phyloP scores from a whole-genome alignment of 92 coral and sea anemone genomes.

The Isaurus tuberculatus region DNA sequence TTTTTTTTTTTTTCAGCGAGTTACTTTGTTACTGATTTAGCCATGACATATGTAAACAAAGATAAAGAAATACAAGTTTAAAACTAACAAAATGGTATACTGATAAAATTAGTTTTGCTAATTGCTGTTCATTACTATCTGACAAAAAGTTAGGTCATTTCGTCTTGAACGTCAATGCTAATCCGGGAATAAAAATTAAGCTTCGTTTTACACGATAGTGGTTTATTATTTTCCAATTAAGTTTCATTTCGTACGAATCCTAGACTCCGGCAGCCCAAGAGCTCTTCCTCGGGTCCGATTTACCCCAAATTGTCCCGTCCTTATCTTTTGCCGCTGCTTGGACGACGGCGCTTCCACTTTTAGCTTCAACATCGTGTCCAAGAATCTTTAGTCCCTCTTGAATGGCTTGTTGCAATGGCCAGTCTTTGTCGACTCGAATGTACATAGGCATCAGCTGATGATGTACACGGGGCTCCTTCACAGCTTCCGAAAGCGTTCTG shows the following conservation, averaged over 20 bases:
- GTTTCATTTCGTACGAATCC: not conserved
- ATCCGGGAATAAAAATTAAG: too few relatives aligned
- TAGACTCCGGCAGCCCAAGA: constrained; percentile 80
- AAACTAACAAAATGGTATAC: too few relatives aligned
- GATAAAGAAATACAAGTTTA: too few relatives aligned
- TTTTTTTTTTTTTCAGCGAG: too few relatives aligned
- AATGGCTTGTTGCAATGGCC: constrained; percentile 54
- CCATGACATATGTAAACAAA: too few relatives aligned
- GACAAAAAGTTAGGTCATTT: too few relatives aligned
- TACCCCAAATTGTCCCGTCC: constrained; percentile 68
- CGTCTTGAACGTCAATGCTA: too few relatives aligned
- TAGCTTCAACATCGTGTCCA: constrained; percentile 59
- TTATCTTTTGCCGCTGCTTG: constrained; percentile 72
- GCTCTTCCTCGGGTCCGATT: constrained; percentile 74
- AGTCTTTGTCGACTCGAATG: constrained; percentile 67
- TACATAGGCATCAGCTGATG: constrained; percentile 77
- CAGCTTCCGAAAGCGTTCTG: constrained; percentile 68
- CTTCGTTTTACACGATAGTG: too few relatives aligned
- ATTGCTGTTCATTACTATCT: too few relatives aligned
- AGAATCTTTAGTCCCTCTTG: constrained; percentile 57
- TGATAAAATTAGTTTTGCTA: too few relatives aligned
- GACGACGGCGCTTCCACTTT: constrained; percentile 59
- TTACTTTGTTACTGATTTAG: too few relatives aligned
- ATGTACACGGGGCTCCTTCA: constrained; percentile 72
- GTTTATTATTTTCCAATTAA: too few relatives aligned